Conservation (phyloP, 2,888 invertebrate species). For the Drosophila koepferae region DNA sequence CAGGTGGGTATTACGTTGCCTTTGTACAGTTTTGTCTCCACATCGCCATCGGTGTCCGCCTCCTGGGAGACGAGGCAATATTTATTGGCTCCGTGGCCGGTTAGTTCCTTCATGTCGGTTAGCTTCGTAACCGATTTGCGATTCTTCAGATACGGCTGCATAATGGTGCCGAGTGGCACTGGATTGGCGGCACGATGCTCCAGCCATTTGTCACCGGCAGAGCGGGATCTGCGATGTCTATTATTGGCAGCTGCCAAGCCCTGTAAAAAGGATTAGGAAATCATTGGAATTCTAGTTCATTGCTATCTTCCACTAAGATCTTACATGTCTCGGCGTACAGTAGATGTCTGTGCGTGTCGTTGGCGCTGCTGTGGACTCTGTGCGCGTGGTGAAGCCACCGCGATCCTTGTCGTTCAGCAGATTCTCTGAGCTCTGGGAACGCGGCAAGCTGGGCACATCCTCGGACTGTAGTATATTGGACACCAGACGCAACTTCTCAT, state of each 20-base stretch:
- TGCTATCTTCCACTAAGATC: not conserved
- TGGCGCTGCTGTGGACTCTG: constrained; percentile 61
- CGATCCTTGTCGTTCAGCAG: constrained; percentile 70
- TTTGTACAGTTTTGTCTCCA: constrained; percentile 97
- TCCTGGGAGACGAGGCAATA: constrained; percentile 97
- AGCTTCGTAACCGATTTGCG: constrained; percentile 94
- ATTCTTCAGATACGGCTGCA: constrained; percentile 93
- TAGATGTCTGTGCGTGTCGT: constrained; percentile 78
- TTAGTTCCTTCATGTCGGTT: constrained; percentile 91
- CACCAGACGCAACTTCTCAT: constrained; percentile 87
- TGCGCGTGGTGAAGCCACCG: constrained; percentile 49
- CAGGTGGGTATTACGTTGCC: constrained; percentile 97
- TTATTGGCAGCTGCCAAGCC: constrained; percentile 90
- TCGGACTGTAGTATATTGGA: constrained; percentile 87
- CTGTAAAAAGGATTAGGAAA: constrained; percentile 71
- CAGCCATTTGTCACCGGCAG: constrained; percentile 92
- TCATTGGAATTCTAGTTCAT: not conserved
- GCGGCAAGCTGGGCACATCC: constrained; percentile 76
- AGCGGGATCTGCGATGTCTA: constrained; percentile 92
- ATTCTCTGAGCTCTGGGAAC: constrained; percentile 82
- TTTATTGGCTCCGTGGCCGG: constrained; percentile 90
- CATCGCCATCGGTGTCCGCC: constrained; percentile 95
- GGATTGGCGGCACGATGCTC: constrained; percentile 94
- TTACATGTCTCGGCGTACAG: constrained; percentile 72
- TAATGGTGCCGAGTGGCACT: constrained; percentile 94